These are phyloP conservation scores for Lytechinus pictus DNA, from an alignment of 35 echinoderm and acorn worm species.

Conservation along the genomic window DNA sequence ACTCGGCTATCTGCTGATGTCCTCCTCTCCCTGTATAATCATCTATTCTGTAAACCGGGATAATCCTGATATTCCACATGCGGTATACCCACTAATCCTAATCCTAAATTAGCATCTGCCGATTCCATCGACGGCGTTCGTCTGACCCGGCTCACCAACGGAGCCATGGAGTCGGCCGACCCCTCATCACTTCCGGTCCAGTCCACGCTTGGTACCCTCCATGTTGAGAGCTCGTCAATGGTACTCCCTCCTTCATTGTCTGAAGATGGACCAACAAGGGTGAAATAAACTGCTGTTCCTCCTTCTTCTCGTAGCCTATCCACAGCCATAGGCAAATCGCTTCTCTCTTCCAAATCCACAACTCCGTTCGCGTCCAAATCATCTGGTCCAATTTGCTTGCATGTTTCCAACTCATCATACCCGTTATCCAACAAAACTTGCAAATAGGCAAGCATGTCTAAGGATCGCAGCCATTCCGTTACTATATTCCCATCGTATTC, in stretches of 20 bases:
- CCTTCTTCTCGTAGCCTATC: slow-evolving; percentile 69
- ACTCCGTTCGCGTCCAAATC: slow-evolving; percentile 97
- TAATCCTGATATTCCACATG: slow-evolving; percentile 22
- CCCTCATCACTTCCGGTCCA: slow-evolving; percentile 47
- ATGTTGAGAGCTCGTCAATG: background rate
- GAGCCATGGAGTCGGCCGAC: slow-evolving; percentile 41
- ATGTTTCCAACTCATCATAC: slow-evolving; percentile 97
- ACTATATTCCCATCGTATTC: slow-evolving; percentile 84
- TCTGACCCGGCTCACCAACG: slow-evolving; percentile 19
- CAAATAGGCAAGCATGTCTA: slow-evolving; percentile 77
- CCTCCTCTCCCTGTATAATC: slow-evolving; percentile 22
- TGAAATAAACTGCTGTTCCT: slow-evolving; percentile 95
- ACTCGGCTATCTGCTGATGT: slow-evolving; percentile 46
- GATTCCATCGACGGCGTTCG: slow-evolving; percentile 36
- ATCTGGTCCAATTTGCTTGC: slow-evolving; percentile 96
- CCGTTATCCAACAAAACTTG: slow-evolving; percentile 92
- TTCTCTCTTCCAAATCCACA: slow-evolving; percentile 61
- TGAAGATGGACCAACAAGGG: slow-evolving; percentile 59
- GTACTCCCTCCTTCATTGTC: slow-evolving; percentile 37
- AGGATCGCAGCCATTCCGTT: slow-evolving; percentile 90
- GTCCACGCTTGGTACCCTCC: slow-evolving; percentile 39
- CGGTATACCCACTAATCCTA: background rate
- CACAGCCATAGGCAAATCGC: slow-evolving; percentile 73
- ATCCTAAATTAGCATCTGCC: slow-evolving; percentile 29
- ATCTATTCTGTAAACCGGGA: background rate